Base-by-base conservation (phyloP, 1,140 invertebrate genomes). In the Wasmannia auropunctata region DNA sequence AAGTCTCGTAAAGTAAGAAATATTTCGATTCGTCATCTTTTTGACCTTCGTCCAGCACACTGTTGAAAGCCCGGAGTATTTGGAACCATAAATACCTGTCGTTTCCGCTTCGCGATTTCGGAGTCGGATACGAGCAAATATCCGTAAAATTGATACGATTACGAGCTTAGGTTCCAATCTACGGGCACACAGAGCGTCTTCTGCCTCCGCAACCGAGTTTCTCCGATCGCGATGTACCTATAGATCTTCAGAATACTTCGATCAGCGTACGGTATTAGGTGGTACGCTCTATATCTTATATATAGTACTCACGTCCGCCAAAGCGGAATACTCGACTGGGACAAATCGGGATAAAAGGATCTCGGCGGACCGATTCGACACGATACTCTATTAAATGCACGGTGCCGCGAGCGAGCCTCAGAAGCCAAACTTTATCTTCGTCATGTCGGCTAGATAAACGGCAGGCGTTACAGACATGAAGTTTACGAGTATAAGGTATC, bases 71-170 rank as follows among this genome's bases (percentile, higher is more conserved):
- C n/a, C 40, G 34, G 5, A 67, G 22, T 54, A 74, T 22, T 74
- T 58, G 69, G 25, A n/a, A 81, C 62, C 70, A 89, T 89, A 86
- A 85, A 86, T 86, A 76, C 85, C 56, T 75, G 75, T 63, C 62
- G 58, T 86, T 87, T 43, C 67, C 70, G 72, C 75, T 84, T 43
- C 46, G 22, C 69, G 69, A 89, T 86, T 88, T 87, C 67, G 75
- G 69, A 86, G 58, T 60, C 54, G 85, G 87, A 77, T 40, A 83
- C 87, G 88, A 70, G 76, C 87, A 89, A 89, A 89, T 89, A 89
- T 89, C 88, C 88, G 87, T 89, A 89, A 89, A 89, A 89, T 89
- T 89, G 87, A 86, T 88, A 84, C 81, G 88, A 89, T 89, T 89
- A 89, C 88, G 77, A 89, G 88, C 88, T 89, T 86, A 88, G 87